phyloP scores from a whole-genome alignment of 2,797 vertebrate species.

The Gallinago stenura region DNA sequence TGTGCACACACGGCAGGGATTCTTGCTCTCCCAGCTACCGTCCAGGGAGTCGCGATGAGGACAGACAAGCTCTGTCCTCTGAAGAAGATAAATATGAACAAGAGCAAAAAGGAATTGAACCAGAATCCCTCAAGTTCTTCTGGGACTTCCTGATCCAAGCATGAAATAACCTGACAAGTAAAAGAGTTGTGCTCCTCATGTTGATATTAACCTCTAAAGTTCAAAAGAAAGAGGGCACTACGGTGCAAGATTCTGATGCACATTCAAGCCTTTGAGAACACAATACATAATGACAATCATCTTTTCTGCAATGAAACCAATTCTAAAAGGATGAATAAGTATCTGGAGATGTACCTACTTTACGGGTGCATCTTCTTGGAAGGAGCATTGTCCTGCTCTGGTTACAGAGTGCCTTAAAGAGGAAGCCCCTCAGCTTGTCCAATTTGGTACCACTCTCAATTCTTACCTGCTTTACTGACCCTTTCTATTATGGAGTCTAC shows the following conservation, averaged over 20 bases:
- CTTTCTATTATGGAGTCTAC: background rate
- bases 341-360: background rate
- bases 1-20: background rate
- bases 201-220: background rate
- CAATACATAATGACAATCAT: background rate
- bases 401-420: background rate
- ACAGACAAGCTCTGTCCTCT: background rate
- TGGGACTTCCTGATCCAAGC: background rate
- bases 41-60: background rate
- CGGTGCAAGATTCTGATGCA: background rate
- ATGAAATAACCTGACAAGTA: background rate
- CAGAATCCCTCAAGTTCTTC: background rate
- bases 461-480: background rate
- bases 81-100: slow-evolving; percentile 11
- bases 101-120: slow-evolving; percentile 6
- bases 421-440: background rate
- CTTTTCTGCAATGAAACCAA: background rate
- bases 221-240: background rate
- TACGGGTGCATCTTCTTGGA: background rate
- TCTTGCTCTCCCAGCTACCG: background rate
- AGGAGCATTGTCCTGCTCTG: background rate
- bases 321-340: background rate
- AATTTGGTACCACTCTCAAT: background rate
- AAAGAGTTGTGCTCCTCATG: background rate
- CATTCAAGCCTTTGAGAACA: background rate